These are phyloP conservation scores for Danionella dracula DNA, from an alignment of 2,797 vertebrate species.

Conservation along the genomic window DNA sequence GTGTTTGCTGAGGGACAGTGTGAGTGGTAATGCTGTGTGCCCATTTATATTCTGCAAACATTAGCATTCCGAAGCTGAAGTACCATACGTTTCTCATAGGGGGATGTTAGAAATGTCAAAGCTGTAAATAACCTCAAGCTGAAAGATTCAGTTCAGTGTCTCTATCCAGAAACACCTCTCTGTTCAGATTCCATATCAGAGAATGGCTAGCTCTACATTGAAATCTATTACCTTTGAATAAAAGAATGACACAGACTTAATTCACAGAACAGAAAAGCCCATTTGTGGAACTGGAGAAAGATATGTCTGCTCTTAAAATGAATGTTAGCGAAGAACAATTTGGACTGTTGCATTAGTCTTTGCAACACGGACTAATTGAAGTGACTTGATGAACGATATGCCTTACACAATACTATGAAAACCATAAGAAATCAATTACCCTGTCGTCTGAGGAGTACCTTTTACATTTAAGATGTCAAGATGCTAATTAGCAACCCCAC, in stretches of 20 bases:
- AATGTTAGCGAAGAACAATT: not conserved
- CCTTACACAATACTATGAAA: not conserved
- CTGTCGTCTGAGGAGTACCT: not conserved
- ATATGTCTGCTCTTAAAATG: not conserved
- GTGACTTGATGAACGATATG: not conserved
- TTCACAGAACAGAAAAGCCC: not conserved
- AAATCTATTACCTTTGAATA: slow-evolving; percentile 3
- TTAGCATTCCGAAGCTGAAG: not conserved
- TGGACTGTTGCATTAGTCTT: slow-evolving; percentile 17
- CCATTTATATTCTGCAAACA: not conserved
- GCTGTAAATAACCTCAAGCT: not conserved
- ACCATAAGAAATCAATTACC: slow-evolving; percentile 13
- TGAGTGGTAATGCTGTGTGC: not conserved
- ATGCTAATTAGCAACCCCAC: not conserved
- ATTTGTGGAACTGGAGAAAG: slow-evolving; percentile 4
- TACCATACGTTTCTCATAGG: no score
- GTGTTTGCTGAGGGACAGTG: not conserved
- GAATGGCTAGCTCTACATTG: not conserved
- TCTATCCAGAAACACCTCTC: not conserved
- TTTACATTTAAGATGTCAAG: not conserved
- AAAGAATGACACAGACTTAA: slow-evolving; percentile 1
- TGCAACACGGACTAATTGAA: slow-evolving; percentile 3
- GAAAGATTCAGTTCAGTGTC: not conserved
- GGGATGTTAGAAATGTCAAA: slow-evolving; percentile 1
- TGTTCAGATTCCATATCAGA: slow-evolving; percentile 1